These are phyloP conservation scores for Axis porcinus DNA, from an alignment of 2,113 vertebrate genomes.

Conservation along the genomic window DNA sequence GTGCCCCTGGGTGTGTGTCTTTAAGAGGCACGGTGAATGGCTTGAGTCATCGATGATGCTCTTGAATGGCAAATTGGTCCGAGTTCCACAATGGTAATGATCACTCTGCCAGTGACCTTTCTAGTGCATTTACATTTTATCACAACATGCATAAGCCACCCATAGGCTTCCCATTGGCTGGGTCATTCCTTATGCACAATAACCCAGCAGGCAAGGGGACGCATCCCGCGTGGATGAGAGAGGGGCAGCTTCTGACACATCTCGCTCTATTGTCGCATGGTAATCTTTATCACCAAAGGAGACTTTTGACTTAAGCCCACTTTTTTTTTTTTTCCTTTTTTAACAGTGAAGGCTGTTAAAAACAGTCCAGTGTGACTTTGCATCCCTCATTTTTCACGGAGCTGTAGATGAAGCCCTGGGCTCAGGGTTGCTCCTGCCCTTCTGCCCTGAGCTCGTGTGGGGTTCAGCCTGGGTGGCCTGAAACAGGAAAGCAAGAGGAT, in stretches of 20 bases:
- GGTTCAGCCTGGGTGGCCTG: rapidly evolving
- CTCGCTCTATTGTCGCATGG: not conserved
- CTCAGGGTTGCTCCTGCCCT: rapidly evolving
- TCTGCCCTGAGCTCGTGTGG: rapidly evolving
- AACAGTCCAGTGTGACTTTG: not conserved
- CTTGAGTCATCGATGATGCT: constrained; percentile 84
- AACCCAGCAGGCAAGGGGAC: not conserved
- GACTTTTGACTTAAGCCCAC: constrained; percentile 18
- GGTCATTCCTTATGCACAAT: constrained; percentile 17
- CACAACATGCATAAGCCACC: constrained; percentile 69
- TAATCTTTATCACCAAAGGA: constrained; percentile 60
- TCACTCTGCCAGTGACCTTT: constrained; percentile 89
- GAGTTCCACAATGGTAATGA: constrained; percentile 83
- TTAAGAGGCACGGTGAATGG: constrained; percentile 77
- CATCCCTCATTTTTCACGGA: not conserved
- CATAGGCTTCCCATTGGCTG: constrained; percentile 29
- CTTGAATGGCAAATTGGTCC: constrained; percentile 87
- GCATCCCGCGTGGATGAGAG: not conserved
- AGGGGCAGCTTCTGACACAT: not conserved
- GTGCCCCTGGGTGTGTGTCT: constrained; percentile 62
- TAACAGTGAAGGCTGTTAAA: not conserved
- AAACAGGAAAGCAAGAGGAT: not conserved
- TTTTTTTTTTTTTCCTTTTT: not conserved
- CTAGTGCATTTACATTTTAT: constrained; percentile 87
- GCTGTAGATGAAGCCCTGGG: not conserved